Base-by-base conservation (phyloP, 1,140 invertebrate genomes). In the Trichoplusia ni region DNA sequence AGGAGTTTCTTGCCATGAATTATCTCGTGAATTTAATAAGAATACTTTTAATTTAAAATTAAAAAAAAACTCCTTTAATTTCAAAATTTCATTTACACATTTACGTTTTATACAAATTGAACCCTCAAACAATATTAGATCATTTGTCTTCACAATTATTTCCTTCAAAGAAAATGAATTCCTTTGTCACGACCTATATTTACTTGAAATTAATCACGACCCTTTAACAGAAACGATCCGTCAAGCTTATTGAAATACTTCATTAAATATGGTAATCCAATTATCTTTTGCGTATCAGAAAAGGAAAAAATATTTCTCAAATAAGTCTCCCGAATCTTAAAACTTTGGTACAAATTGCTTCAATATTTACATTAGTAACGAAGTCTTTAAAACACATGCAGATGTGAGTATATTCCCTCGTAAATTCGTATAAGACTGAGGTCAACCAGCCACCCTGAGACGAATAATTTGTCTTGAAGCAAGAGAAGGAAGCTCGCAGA, bases 391-490 rank as follows among this genome's bases (percentile, higher is more conserved):
- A 51, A n/a, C 29, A 21, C 9, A 51, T 8, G 8, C 5, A n/a
- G 14, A 7, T 9, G 25, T 3, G 14, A 16, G 1, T 29, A 44
- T 44, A 3, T 44, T n/a, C 19, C 14, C 7, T 31, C 18, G 8
- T 31, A 40, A 8, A 42, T 58, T 21, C 38, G 25, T 18, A 31
- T 37, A 58, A 27, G 38, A 40, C 38, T 69, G 62, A 66, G 61
- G 67, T 70, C 67, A 66, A 54, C 35, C 68, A 60, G 47, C 33
- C 61, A 54, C 65, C 16, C 47, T 37, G 60, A 40, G 44, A 66
- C 27, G 49, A 44, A 54, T 65, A 38, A 76, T 77, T 73, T 73
- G 71, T 79, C 74, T 72, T 64, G 40, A 38, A 49, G 37, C 59
- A 33, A 40, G 25, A 59, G 67, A 47, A 69, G 74, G 69, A 71